phyloP scores from a whole-genome alignment of 2,797 vertebrate genomes.

The Limnodromus scolopaceus region DNA sequence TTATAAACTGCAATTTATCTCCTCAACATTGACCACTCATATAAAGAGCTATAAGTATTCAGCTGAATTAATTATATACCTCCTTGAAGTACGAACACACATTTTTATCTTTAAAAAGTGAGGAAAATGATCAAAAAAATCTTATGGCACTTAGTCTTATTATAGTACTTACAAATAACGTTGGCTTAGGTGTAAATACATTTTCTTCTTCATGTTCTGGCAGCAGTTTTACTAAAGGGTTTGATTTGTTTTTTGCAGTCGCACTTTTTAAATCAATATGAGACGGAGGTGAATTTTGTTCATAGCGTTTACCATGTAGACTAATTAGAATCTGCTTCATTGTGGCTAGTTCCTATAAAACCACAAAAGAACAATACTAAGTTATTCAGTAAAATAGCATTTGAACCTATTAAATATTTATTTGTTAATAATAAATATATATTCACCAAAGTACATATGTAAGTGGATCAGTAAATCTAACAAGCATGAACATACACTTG shows the following conservation, averaged over 20 bases:
- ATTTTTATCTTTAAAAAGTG: background rate
- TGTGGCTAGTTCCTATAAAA: conserved; percentile 88
- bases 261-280: conserved; percentile 51
- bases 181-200: conserved; percentile 86
- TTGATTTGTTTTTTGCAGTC: conserved; percentile 57
- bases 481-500: background rate
- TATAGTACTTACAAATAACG: conserved; percentile 90
- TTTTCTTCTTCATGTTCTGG: conserved; percentile 79
- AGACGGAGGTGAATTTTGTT: conserved; percentile 66
- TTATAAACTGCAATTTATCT: background rate
- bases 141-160: background rate
- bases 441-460: background rate
- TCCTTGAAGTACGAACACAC: background rate
- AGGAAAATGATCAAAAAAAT: background rate
- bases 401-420: conserved; percentile 11
- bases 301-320: conserved; percentile 79
- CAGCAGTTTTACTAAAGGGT: conserved; percentile 44
- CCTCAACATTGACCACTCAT: background rate
- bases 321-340: conserved; percentile 93
- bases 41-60: background rate
- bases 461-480: background rate
- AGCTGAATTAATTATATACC: background rate
- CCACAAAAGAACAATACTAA: conserved; percentile 43
- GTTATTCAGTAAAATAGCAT: conserved; percentile 38
- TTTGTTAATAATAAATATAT: conserved; percentile 3